Base-by-base conservation (phyloP, 2,797 vertebrate species). In the Melanotaenia pygmaea region DNA sequence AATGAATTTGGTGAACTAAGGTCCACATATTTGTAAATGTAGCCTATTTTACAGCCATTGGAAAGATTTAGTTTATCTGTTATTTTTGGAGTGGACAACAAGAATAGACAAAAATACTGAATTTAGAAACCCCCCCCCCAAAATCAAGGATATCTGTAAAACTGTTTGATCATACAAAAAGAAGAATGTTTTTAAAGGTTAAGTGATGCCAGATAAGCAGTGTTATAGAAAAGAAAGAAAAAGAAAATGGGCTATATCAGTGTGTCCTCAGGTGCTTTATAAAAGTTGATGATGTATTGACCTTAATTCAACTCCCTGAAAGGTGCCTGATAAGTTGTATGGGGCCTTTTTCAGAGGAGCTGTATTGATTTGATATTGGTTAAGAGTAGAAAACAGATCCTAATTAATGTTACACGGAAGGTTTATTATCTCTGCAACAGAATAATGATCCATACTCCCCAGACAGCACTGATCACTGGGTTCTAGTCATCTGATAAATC, bases 331-430 rank as follows among this genome's bases (percentile, higher is more conserved):
- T 80, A 78, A 73, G 67, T 80, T 74, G 62, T 24, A 35, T 34
- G 32, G 40, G 34, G 13, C 45, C 54, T 82, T 59, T 86, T 83
- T 73, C 45, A 72, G 59, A 30, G 58, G 63, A 85, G 80, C 79
- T 77, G 66, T 77, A 90, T 92, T 80, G 91, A 92, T 89, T 64
- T 45, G 56, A 77, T 86, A 68, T 76, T 1, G n/a, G 70, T 56
- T 76, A 79, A 80, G 77, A 77, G 68, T 60, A 74, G 76, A 72
- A 85, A 87, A 82, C 84, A 62, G 58, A 60, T 58, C 66, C 51
- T 82, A 89, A 82, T 86, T 87, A 83, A 86, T 86, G 78, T 81
- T 85, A 81, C 82, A 75, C 43, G 30, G 75, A 67, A 50, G 64
- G 64, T 87, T 86, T 86, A 83, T 91, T 82, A 69, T 88, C 72